phyloP scores from a whole-genome alignment of 2,888 invertebrate genomes.

The Lasius platythorax region DNA sequence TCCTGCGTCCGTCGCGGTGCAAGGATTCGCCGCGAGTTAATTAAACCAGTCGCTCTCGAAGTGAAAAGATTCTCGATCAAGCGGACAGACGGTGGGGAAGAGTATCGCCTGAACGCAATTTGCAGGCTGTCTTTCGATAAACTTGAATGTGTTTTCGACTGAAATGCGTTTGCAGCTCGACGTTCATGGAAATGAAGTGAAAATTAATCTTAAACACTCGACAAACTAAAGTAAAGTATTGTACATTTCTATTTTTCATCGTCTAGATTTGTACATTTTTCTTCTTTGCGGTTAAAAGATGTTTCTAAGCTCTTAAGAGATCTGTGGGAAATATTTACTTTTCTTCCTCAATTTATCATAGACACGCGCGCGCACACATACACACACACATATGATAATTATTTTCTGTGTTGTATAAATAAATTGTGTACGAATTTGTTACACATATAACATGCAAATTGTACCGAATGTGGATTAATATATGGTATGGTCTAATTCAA shows the following conservation, averaged over 20 bases:
- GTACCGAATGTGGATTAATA: neutral
- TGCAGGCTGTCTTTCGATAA: slow-evolving; percentile 49
- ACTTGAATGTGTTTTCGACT: slow-evolving; percentile 20
- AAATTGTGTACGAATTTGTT: neutral
- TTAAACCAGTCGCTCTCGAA: slow-evolving; percentile 48
- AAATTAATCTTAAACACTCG: slow-evolving; percentile 40
- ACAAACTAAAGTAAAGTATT: neutral
- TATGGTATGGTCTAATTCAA: too few relatives aligned
- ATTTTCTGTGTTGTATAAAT: slow-evolving; percentile 3
- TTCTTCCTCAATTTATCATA: neutral
- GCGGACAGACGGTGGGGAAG: slow-evolving; percentile 7
- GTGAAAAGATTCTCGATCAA: slow-evolving; percentile 50
- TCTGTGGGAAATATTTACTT: neutral
- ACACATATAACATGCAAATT: neutral
- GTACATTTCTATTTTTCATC: slow-evolving; percentile 4
- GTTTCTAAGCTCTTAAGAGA: neutral
- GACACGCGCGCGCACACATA: neutral
- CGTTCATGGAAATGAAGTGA: slow-evolving; percentile 16
- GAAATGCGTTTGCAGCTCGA: slow-evolving; percentile 3
- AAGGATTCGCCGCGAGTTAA: slow-evolving; percentile 37
- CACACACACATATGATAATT: neutral
- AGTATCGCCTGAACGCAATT: slow-evolving; percentile 48
- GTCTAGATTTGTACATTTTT: slow-evolving; percentile 6
- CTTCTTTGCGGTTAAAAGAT: neutral
- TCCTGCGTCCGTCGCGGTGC: slow-evolving; percentile 8